These are phyloP conservation scores for Procambarus clarkii DNA, from an alignment of 1,140 invertebrate genomes.

Conservation along the genomic window DNA sequence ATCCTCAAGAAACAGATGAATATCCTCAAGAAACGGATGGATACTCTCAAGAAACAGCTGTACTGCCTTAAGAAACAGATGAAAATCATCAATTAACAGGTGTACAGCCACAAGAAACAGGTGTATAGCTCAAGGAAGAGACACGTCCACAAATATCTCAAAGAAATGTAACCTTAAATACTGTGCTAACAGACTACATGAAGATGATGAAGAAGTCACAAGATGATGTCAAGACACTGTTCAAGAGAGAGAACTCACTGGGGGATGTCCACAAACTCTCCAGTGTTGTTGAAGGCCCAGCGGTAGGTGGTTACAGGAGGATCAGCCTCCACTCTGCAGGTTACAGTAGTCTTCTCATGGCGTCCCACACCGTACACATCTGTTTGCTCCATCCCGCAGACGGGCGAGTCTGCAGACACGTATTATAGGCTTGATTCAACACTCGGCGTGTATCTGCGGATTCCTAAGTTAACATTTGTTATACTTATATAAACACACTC, in stretches of 20 bases:
- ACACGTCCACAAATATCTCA: no score
- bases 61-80: not conserved
- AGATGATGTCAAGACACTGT: not conserved
- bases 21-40: not conserved
- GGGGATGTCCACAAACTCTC: slow-evolving; percentile 69
- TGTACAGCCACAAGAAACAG: no score
- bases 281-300: slow-evolving; percentile 73
- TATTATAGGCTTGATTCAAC: not conserved
- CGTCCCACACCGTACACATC: slow-evolving; percentile 69
- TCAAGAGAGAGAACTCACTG: slow-evolving; percentile 28
- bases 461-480: no score
- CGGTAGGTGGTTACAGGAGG: slow-evolving; percentile 71
- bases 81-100: no score
- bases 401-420: slow-evolving; percentile 61
- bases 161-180: no score
- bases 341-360: slow-evolving; percentile 69
- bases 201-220: not conserved
- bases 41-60: not conserved
- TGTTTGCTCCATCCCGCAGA: slow-evolving; percentile 67
- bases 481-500: no score
- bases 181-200: not conserved
- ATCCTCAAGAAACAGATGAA: no score
- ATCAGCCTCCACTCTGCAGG: slow-evolving; percentile 73
- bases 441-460: no score
- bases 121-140: no score